Evolutionary conservation across 1,140 invertebrate species (phyloP).

Genomic region (Drosophila neocordata): DNA sequence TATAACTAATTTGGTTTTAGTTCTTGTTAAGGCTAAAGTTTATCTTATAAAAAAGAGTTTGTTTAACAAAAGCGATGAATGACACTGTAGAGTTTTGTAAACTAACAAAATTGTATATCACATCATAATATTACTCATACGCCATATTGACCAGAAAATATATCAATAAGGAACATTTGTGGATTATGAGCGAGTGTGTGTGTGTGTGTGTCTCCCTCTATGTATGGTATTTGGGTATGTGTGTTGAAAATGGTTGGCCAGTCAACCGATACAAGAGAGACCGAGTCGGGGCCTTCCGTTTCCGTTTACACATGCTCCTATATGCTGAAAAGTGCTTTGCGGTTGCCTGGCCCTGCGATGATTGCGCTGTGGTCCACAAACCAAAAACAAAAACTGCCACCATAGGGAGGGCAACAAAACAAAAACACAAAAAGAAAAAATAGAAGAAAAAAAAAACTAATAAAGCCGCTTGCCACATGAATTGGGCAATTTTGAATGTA

Average conservation of each 20-base stretch:
- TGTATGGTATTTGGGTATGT: slow-evolving; percentile 25
- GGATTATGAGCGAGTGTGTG: slow-evolving; percentile 3
- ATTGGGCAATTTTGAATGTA: slow-evolving; percentile 19
- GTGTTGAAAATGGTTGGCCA: slow-evolving; percentile 65
- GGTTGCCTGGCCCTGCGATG: slow-evolving; percentile 59
- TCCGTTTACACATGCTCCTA: slow-evolving; percentile 65
- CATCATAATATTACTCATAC: slow-evolving; percentile 16
- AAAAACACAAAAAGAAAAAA: background rate
- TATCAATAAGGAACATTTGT: slow-evolving; percentile 16
- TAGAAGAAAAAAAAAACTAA: slow-evolving; percentile 51
- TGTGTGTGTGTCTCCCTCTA: background rate
- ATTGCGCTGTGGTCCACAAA: slow-evolving; percentile 50
- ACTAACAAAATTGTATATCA: background rate
- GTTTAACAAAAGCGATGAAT: background rate
- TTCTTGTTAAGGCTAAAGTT: background rate
- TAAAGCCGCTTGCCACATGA: slow-evolving; percentile 49
- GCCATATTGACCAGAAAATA: slow-evolving; percentile 11
- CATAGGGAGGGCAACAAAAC: background rate
- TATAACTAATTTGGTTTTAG: background rate
- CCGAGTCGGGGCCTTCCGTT: slow-evolving; percentile 44
- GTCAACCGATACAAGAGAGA: slow-evolving; percentile 38
- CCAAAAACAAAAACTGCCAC: slow-evolving; percentile 10
- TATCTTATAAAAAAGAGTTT: background rate
- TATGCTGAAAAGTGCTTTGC: slow-evolving; percentile 59
- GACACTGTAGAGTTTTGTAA: background rate